phyloP scores from a whole-genome alignment of 92 coral and sea anemone species.

The Siderastrea siderea region DNA sequence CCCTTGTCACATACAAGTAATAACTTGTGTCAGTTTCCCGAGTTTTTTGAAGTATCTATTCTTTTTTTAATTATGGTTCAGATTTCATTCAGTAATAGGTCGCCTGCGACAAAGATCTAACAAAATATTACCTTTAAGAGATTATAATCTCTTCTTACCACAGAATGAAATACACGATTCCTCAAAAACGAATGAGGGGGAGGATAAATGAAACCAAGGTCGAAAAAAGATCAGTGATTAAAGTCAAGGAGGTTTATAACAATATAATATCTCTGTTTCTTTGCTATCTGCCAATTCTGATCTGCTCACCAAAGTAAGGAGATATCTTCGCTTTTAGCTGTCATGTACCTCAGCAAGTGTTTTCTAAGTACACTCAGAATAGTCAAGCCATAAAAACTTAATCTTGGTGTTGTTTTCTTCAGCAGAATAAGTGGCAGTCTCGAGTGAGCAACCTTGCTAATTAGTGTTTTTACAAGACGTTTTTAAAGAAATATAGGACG shows the following conservation, averaged over 20 bases:
- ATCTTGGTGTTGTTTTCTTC: neutral
- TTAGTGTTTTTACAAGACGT: neutral
- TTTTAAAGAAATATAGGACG: neutral
- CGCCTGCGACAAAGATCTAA: no score
- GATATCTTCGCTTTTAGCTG: neutral
- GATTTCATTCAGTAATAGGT: no score
- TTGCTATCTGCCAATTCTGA: no score
- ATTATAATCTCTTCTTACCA: neutral
- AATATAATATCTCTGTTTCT: neutral
- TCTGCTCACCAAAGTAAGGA: neutral
- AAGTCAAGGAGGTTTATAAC: neutral
- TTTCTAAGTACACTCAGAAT: neutral
- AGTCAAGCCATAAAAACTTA: no score
- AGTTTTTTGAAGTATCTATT: no score
- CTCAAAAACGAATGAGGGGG: neutral
- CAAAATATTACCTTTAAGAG: neutral
- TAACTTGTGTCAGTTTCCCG: no score
- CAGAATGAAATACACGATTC: neutral
- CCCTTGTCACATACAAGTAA: no score
- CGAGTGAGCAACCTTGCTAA: neutral
- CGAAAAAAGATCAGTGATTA: neutral
- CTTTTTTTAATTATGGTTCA: no score
- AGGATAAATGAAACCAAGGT: neutral
- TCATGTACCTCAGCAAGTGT: neutral
- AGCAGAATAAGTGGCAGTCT: constrained; percentile 11